Percentiles rank a stretch among this genome's conserved stretches.
These are phyloP conservation scores for Thaleichthys pacificus DNA, from an alignment of 2,797 vertebrate species.

Conservation along the genomic window DNA sequence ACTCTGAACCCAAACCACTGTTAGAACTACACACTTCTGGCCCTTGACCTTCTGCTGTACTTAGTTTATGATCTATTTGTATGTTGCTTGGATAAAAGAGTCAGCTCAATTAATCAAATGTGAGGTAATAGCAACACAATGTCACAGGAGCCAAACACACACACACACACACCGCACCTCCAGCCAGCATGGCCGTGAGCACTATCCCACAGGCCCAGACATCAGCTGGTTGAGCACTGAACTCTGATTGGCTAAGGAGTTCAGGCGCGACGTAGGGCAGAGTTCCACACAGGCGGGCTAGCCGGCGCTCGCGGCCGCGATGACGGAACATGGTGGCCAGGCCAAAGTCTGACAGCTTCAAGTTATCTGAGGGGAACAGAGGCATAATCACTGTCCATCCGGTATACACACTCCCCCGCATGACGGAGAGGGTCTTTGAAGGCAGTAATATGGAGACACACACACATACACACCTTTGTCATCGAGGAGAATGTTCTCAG, in stretches of 20 bases:
- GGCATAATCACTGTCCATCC: neutral
- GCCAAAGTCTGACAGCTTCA: constrained; percentile 96
- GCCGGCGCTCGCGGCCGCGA: constrained; percentile 84
- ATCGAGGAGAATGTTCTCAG: constrained; percentile 93
- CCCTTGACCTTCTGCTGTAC: too few species aligned
- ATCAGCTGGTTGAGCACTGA: constrained; percentile 90
- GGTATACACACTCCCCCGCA: neutral
- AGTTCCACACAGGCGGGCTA: constrained; percentile 89
- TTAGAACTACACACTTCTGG: too few species aligned
- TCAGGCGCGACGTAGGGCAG: constrained; percentile 95
- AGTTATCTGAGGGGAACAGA: constrained; percentile 70
- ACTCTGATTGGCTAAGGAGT: constrained; percentile 82
- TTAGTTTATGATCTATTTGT: neutral
- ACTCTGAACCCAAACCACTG: constrained; percentile 71
- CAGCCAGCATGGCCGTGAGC: constrained; percentile 94
- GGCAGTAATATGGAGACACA: neutral
- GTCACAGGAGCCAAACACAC: neutral
- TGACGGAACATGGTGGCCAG: constrained; percentile 86
- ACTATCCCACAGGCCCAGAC: constrained; percentile 96
- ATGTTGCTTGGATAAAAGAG: too few species aligned
- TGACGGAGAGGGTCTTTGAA: neutral
- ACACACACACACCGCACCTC: constrained; percentile 71
- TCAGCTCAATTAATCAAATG: too few species aligned
- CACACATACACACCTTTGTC: constrained; percentile 81
- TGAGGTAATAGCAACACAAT: neutral